Base-by-base conservation (phyloP, 1,140 invertebrate genomes). In the Diorhabda sublineata region DNA sequence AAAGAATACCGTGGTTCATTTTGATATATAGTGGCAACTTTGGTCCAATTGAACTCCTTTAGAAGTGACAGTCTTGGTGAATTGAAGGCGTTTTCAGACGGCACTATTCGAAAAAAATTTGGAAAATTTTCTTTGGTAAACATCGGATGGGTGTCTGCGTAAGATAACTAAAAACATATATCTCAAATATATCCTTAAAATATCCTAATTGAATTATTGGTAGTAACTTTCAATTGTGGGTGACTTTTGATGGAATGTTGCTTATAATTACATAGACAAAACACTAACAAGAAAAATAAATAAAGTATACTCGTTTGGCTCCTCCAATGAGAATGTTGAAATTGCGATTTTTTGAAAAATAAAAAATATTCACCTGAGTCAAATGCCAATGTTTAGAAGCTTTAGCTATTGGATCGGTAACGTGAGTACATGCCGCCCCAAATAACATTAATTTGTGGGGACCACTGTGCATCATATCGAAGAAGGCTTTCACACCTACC, bases 91-190 rank as follows among this genome's bases (percentile, higher is more conserved):
- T 95, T 96, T 81, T 97, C 95, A 45, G 93, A 96, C 3, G 96
- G 96, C 42, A 97, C 96, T 69, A 98, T 93, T 26, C 96, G 90
- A 83, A 96, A 98, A 84, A 98, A 98, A 82, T 98, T 98, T 3
- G 94, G 96, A 81, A 96, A 98, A 68, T 91, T 94, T 70, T 93
- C 89, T 77, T 91, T 93, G 1, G 95, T 96, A 83, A 98, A 98
- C 91, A 98, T 97, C 2, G 97, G 97, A 84, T 99, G 96, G 9
- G 96, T 99, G 82, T 99, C 97, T 3, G 96, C 97, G 81, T 98
- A 99, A 2, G 96, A 98, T 42, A 99, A 83, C 91, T 98, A 80
- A 41, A 74, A 74, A 43, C 26, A 26, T 26, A 57, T 62, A 58
- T 26, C 26, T 26, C 26, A 26, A 26, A 43, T 4, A 26, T 26